Evolutionary conservation across 2,888 invertebrate species (phyloP).

Genomic region (Netelia fuscicornis): DNA sequence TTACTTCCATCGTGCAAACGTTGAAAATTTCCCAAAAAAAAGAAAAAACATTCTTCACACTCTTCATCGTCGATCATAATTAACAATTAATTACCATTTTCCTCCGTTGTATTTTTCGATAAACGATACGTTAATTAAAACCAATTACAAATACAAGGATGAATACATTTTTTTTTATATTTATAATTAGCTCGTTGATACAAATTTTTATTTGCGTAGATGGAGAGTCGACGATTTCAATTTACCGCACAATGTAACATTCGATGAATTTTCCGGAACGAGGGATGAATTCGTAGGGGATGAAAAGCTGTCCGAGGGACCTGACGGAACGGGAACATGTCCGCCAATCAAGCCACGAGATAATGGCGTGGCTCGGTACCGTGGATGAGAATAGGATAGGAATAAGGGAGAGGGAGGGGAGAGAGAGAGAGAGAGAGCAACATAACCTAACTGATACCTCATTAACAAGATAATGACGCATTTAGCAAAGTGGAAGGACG

Average conservation of each 20-base stretch:
- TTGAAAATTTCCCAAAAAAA: too few relatives aligned
- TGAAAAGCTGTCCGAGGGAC: background rate
- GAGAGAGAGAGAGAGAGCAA: background rate
- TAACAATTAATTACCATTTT: too few relatives aligned
- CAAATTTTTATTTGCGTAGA: too few relatives aligned
- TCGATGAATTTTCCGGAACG: background rate
- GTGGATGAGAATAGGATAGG: background rate
- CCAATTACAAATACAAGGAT: too few relatives aligned
- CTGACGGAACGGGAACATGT: background rate
- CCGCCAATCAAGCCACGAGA: background rate
- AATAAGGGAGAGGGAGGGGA: background rate
- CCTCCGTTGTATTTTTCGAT: too few relatives aligned
- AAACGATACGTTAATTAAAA: too few relatives aligned
- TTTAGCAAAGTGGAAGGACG: slow-evolving; percentile 65
- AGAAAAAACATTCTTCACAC: too few relatives aligned
- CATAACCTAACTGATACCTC: slow-evolving; percentile 55
- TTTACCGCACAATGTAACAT: background rate
- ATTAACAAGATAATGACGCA: slow-evolving; percentile 74
- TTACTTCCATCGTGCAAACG: background rate
- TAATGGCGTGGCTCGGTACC: background rate
- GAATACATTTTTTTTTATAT: too few relatives aligned
- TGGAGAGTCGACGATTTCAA: background rate
- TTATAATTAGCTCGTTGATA: too few relatives aligned
- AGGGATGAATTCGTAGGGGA: background rate
- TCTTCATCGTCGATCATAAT: too few relatives aligned